Base-by-base conservation (phyloP, 1,140 invertebrate genomes). In the Drosophila carrolli region DNA sequence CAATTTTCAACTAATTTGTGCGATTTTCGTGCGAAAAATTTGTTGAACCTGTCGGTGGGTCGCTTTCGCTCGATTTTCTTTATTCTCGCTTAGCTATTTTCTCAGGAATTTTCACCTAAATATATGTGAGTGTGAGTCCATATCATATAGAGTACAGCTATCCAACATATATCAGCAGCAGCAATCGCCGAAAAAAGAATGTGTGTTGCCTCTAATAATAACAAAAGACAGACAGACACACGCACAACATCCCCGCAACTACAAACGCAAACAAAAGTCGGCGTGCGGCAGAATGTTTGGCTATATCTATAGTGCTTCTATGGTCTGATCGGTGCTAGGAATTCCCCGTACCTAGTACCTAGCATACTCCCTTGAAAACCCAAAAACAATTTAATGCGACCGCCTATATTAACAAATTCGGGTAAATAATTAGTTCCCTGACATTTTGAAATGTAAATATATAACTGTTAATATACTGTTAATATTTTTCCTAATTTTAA, bases 51-150 rank as follows among this genome's bases (percentile, higher is more conserved):
- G 74, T 77, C 65, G 63, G 65, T 61, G 65, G 67, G 37, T 67
- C 44, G 73, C 43, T 76, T 76, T 67, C 51, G 47, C 66, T 62
- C 11, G 51, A 76, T 57, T 71, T 71, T 70, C 63, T 56, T 47
- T 46, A 46, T 71, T 70, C 65, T 70, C 65, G n/a, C 43, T 73
- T 79, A 81, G 75, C 75, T 58, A 73, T 86, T 80, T 86, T 77
- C 71, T 57, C 23, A 77, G 84, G 72, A 86, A 83, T 86, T 88
- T 88, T 63, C 57, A 80, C 75, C 79, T 80, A 83, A 79, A 88
- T 83, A 77, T 67, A 75, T 35, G 14, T 40, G 46, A 44, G 46
- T 43, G 55, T 41, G 57, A 38, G 38, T 48, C 47, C 50, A 44
- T 29, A 55, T 71, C 67, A 71, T 53, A 46, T 53, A 48, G 43